These are phyloP conservation scores for Orchesella flavescens DNA, from an alignment of 2,888 invertebrate genomes.

Conservation along the genomic window DNA sequence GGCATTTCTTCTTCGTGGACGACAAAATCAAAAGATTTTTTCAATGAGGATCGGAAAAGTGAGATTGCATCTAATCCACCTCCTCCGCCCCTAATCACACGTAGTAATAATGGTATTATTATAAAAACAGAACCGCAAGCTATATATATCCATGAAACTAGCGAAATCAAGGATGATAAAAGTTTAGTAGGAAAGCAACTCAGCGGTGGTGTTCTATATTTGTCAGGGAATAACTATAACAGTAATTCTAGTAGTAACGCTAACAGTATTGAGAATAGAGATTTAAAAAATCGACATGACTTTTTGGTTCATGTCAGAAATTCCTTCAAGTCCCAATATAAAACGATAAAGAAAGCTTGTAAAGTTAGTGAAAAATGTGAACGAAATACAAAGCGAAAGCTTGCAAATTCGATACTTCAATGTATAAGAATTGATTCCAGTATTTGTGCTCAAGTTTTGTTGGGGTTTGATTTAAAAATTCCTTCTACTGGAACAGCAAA, in stretches of 20 bases:
- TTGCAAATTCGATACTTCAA: conserved; percentile 66
- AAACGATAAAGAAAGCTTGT: conserved; percentile 64
- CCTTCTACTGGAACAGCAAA: conserved; percentile 24
- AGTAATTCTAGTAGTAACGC: conserved; percentile 27
- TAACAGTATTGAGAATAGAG: conserved; percentile 38
- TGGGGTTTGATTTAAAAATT: conserved; percentile 33
- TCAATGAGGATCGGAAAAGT: conserved; percentile 23
- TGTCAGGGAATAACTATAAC: conserved; percentile 15
- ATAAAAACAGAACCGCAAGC: conserved; percentile 37
- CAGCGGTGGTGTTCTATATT: conserved; percentile 15
- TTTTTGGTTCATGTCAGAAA: conserved; percentile 68
- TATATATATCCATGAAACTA: background rate
- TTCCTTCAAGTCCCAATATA: conserved; percentile 69
- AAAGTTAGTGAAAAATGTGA: conserved; percentile 66
- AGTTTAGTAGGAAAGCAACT: conserved; percentile 10
- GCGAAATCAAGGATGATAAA: conserved; percentile 13
- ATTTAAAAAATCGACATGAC: conserved; percentile 65
- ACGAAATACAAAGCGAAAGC: conserved; percentile 57
- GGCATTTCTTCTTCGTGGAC: conserved; percentile 18
- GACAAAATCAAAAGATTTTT: conserved; percentile 19
- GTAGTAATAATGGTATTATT: conserved; percentile 48
- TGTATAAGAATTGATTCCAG: conserved; percentile 67
- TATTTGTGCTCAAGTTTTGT: conserved; percentile 68
- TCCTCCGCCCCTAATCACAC: conserved; percentile 41
- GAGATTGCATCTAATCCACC: conserved; percentile 34